A percentile compares a stretch with the other conserved stretches of the same genome.
Evolutionary conservation across 64 coral and sea anemone genomes (phyloP).

Genomic region (Cladopsammia gracilis): DNA sequence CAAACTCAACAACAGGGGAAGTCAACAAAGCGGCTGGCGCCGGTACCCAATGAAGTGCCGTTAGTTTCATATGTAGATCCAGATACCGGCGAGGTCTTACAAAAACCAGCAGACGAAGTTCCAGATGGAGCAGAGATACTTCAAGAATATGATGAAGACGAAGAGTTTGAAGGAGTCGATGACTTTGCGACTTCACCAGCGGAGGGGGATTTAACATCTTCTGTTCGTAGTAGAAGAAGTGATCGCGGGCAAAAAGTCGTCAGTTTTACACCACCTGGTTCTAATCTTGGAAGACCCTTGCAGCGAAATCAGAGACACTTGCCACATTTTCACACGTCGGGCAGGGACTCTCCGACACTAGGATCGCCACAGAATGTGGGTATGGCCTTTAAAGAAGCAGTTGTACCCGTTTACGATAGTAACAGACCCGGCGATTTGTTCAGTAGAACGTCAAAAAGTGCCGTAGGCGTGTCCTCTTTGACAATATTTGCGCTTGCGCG

Average conservation of each 20-base stretch:
- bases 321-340: neutral
- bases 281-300: neutral
- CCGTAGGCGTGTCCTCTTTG: conserved; percentile 69
- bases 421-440: conserved; percentile 33
- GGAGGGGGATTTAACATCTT: neutral
- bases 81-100: conserved; percentile 63
- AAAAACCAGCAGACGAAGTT: conserved; percentile 55
- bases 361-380: neutral
- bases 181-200: neutral
- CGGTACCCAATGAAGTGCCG: neutral
- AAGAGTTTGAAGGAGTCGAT: conserved; percentile 15
- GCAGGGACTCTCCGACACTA: neutral
- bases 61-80: conserved; percentile 68
- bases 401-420: conserved; percentile 70
- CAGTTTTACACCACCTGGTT: neutral
- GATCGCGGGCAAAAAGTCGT: neutral
- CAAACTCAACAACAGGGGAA: neutral
- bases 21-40: neutral
- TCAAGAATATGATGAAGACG: conserved; percentile 20
- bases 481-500: conserved; percentile 89
- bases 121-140: conserved; percentile 71
- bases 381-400: conserved; percentile 31
- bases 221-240: neutral
- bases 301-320: neutral
- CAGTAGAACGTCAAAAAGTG: conserved; percentile 14